Base-by-base conservation (phyloP, 92 coral and sea anemone genomes). In the Umimayanthus kanabou region DNA sequence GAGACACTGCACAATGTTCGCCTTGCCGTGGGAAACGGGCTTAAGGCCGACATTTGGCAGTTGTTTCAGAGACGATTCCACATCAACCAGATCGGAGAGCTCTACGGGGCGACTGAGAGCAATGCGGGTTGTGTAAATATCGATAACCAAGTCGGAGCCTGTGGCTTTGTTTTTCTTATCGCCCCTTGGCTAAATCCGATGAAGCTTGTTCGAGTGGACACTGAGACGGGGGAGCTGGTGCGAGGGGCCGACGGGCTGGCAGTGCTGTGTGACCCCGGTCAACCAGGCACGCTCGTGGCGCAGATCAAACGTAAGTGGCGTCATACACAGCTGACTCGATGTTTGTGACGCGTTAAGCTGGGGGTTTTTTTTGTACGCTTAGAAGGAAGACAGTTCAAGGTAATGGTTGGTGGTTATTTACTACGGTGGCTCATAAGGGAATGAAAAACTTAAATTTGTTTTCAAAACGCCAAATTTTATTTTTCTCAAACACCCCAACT, bases 1-100 rank as follows among this genome's bases (percentile, higher is more conserved):
- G 91, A 88, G 18, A 88, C 67, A 30, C 39, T 11, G 42, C 91
- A 88, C 80, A 16, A 43, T 14, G 61, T 88, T 9, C 91, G 91
- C 22, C 49, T 82, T 4, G 69, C 79, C 29, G 11, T 22, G n/a
- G 91, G 91, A 22, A 88, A 82, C 37, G 91, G 91, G 5, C 81
- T 88, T 28, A 80, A 87, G n/a, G 82, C 82, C 4, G 82, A 88
- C 58, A 82, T 88, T 28, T 88, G 91, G 91, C 61, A 88, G 3
- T 37, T 66, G 79, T 88, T 88, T 39, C 66, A 88, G 82, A 18
- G 39, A 25, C 43, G 91, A 57, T 88, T 61, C 45, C 77, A 88
- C 47, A 81, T 88, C 79, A 75, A 80, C 0, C 72, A 18, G 40
- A 88, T 88, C 37, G 47, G 22, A 22, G 91, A 88, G 30, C 37